phyloP scores from a whole-genome alignment of 2,888 invertebrate genomes.

The Pollenia angustigena region DNA sequence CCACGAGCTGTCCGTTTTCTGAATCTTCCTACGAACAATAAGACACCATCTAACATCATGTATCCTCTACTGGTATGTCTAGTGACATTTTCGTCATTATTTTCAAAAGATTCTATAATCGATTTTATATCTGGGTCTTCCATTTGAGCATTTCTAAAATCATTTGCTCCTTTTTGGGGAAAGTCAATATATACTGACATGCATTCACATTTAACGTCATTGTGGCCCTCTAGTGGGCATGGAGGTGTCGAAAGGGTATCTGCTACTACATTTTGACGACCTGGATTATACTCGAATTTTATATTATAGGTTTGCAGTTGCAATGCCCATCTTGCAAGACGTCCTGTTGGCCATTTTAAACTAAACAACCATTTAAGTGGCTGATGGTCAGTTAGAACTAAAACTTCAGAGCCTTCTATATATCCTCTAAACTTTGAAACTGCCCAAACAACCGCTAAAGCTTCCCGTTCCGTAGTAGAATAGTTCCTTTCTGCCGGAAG shows the following conservation, averaged over 20 bases:
- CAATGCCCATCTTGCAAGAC: conserved; percentile 84
- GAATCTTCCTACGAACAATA: no score
- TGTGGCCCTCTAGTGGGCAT: conserved; percentile 29
- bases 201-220: conserved; percentile 27
- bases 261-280: conserved; percentile 67
- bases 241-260: conserved; percentile 64
- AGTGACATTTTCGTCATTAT: conserved; percentile 47
- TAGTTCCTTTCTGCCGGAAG: conserved; percentile 74
- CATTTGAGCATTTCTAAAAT: conserved; percentile 70
- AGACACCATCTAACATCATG: no score
- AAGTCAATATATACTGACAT: conserved; percentile 58
- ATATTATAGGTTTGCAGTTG: conserved; percentile 81
- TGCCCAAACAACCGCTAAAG: conserved; percentile 55
- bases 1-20: neutral
- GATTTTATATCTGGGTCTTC: conserved; percentile 72
- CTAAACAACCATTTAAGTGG: conserved; percentile 83
- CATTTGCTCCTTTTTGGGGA: conserved; percentile 64
- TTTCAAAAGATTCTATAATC: conserved; percentile 61
- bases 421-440: no score
- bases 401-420: no score
- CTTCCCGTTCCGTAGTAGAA: conserved; percentile 78
- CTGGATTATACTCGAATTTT: conserved; percentile 79
- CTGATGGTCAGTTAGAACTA: no score
- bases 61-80: conserved; percentile 53
- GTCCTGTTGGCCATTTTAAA: conserved; percentile 82